phyloP scores from a whole-genome alignment of 2,797 vertebrate genomes.

The Centroberyx gerrardi region DNA sequence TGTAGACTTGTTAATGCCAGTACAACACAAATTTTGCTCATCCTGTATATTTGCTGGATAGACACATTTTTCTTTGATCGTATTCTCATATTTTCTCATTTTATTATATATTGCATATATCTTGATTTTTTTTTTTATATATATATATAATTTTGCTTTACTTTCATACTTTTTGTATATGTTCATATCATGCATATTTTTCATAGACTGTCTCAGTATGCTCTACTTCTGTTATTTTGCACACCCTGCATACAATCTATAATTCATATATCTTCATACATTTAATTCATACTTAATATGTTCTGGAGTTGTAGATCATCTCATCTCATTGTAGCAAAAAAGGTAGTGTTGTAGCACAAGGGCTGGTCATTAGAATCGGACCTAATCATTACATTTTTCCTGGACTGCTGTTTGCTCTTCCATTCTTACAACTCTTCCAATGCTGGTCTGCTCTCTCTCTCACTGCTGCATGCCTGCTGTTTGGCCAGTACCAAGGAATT shows the following conservation, averaged over 20 bases:
- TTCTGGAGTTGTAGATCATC: no score
- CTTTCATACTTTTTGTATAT: neutral
- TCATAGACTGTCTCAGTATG: neutral
- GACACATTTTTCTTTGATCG: no score
- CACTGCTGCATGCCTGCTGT: slow-evolving; percentile 47
- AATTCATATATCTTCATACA: neutral
- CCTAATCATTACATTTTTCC: slow-evolving; percentile 11
- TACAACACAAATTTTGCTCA: neutral
- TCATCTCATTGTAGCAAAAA: no score
- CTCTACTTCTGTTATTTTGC: neutral
- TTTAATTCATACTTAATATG: no score
- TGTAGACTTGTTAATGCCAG: neutral
- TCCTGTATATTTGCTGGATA: neutral
- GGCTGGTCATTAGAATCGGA: neutral
- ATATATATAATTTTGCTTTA: neutral
- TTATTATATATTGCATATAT: neutral
- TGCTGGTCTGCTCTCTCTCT: slow-evolving; percentile 62
- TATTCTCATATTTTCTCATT: no score
- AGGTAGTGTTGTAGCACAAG: neutral
- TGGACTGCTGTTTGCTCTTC: slow-evolving; percentile 45
- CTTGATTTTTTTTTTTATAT: neutral
- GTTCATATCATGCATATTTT: no score
- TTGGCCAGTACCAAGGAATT: slow-evolving; percentile 67
- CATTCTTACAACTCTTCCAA: slow-evolving; percentile 39
- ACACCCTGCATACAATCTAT: neutral